Evolutionary conservation across 2,888 invertebrate genomes (phyloP), one percentile per base, ranked within the genome.

Genomic region (Julus scanicus): DNA sequence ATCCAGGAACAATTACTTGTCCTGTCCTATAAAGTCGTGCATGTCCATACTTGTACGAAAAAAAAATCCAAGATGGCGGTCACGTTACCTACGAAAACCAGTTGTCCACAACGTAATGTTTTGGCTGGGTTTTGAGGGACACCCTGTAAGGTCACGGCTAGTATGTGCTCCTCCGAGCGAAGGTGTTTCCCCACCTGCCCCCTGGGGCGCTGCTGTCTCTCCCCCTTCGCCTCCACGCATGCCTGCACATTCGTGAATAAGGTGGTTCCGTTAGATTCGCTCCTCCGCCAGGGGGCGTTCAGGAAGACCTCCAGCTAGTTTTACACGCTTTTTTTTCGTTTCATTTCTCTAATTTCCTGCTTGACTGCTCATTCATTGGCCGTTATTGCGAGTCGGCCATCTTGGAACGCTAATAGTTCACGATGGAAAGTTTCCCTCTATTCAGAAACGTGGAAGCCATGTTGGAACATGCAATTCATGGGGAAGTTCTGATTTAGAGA

Each of bases 121-220:
- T 53, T 9, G 17, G 1, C 3, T 63, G n/a, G n/a, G 5, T 57
- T 57, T 63, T 63, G 17, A n/a, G 63, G 44, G 20, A 6, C 63
- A 20, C 63, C 63, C 63, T 63, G 63, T 63, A 63, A 63, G 63
- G 63, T 63, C 63, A 63, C 63, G 20, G 20, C n/a, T n/a, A 29
- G 29, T 29, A 5, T 63, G 6, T 20, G 63, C 63, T n/a, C 63
- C 63, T 63, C 63, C 63, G 63, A 63, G 63, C 20, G 63, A 63
- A 63, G 63, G 63, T 63, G 63, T 63, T 63, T 20, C 63, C 63
- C 63, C 63, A 63, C 63, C 20, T 63, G 63, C 63, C 63, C 63
- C 63, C 63, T n/a, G 63, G 63, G 63, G 63, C 63, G 63, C 63
- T 63, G 63, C n/a, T 63, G 63, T 63, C 63, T 63, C 63, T 63